phyloP scores from a whole-genome alignment of 2,888 invertebrate species.

The Drosophila gaucha region DNA sequence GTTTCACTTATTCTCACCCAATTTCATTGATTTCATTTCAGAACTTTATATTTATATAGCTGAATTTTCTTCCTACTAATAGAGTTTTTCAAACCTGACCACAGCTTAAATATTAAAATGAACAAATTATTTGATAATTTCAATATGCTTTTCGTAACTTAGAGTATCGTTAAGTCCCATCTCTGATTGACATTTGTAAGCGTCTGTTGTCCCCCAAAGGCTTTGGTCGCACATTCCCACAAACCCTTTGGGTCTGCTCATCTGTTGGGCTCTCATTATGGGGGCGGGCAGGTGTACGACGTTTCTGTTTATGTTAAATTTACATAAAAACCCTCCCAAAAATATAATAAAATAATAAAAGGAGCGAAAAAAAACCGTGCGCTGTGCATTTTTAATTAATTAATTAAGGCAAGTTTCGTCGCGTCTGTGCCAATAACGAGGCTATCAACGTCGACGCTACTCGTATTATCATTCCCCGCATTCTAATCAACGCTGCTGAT shows the following conservation, averaged over 20 bases:
- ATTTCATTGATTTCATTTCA: too few species aligned
- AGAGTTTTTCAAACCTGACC: too few species aligned
- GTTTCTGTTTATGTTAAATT: slow-evolving; percentile 41
- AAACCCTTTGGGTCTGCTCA: slow-evolving; percentile 38
- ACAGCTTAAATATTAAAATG: too few species aligned
- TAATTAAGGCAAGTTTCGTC: slow-evolving; percentile 72
- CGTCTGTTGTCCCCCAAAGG: slow-evolving; percentile 23
- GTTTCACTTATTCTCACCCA: too few species aligned
- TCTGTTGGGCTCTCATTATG: slow-evolving; percentile 23
- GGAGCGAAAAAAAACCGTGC: slow-evolving; percentile 29
- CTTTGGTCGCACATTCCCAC: slow-evolving; percentile 12
- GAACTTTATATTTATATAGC: too few species aligned
- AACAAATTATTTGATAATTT: not conserved
- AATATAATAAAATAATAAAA: slow-evolving; percentile 25
- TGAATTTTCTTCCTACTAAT: too few species aligned
- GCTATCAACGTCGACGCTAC: slow-evolving; percentile 64
- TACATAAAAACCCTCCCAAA: slow-evolving; percentile 52
- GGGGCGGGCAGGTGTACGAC: slow-evolving; percentile 46
- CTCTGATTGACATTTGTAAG: slow-evolving; percentile 45
- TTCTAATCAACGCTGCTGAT: slow-evolving; percentile 66
- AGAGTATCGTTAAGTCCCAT: slow-evolving; percentile 20
- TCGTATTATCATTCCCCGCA: slow-evolving; percentile 23
- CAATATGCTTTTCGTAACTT: not conserved
- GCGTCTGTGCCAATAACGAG: slow-evolving; percentile 66
- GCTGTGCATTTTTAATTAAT: slow-evolving; percentile 78